Conservation (phyloP, 2,797 vertebrate genomes). For the Clarias fuscus region DNA sequence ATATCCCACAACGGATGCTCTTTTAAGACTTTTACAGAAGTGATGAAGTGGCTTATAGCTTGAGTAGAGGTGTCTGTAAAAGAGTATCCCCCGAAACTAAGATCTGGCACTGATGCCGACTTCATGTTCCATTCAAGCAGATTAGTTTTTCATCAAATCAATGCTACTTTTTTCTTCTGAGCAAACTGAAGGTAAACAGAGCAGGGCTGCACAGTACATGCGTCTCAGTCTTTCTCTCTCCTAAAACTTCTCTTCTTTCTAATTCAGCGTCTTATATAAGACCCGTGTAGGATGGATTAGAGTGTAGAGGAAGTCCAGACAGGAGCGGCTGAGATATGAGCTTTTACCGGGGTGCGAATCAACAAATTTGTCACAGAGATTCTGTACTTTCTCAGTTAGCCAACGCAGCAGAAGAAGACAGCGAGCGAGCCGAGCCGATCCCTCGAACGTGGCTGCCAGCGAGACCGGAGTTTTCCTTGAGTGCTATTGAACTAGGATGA, state of each 20-base stretch:
- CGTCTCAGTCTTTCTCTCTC: conserved; percentile 31
- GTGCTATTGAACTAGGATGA: conserved; percentile 19
- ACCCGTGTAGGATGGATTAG: conserved; percentile 58
- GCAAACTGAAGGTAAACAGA: conserved; percentile 12
- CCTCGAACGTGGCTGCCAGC: conserved; percentile 17
- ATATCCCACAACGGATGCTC: neutral
- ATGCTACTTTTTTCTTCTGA: conserved; percentile 37
- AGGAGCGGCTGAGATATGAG: conserved; percentile 49
- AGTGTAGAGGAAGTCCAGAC: conserved; percentile 42
- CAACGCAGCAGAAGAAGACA: conserved; percentile 14
- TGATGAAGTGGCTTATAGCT: neutral
- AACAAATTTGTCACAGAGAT: conserved; percentile 58
- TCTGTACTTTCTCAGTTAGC: conserved; percentile 37
- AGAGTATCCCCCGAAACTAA: neutral
- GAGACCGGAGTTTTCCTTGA: conserved; percentile 16
- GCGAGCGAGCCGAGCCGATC: conserved; percentile 14
- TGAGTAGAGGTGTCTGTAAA: neutral
- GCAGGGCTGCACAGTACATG: conserved; percentile 28
- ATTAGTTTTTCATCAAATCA: conserved; percentile 51
- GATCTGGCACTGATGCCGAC: neutral
- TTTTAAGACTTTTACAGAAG: conserved; percentile 7
- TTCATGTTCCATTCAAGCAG: conserved; percentile 38
- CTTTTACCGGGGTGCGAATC: conserved; percentile 56
- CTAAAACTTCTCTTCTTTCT: conserved; percentile 37
- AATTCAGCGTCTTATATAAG: conserved; percentile 52